Base-by-base conservation (phyloP, 2,113 vertebrate species). In the Tachysurus fulvidraco region DNA sequence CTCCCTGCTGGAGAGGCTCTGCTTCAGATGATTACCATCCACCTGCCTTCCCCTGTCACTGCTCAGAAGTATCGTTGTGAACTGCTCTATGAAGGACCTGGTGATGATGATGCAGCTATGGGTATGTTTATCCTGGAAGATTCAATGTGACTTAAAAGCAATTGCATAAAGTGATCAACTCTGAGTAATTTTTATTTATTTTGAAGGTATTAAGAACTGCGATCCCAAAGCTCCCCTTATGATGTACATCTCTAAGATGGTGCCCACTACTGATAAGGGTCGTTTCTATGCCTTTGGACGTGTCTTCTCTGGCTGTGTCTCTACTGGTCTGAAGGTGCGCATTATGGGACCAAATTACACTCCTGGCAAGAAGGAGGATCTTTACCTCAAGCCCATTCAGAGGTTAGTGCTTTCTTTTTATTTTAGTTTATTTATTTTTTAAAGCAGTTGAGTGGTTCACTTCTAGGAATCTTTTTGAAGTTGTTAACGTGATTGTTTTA, bases 191-290 rank as follows among this genome's bases (percentile, higher is more conserved):
- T 21, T 54, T 13, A 13, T 60, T 57, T 50, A 6, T 0, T 41
- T 14, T 0, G 0, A 83, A 99, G 98, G 96, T 83, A 98, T 99
- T 85, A 99, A 98, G 94, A 98, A 96, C 94, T 99, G 98, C 86
- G 97, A 99, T 88, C 92, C 98, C 82, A 98, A 98, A 91, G 98
- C 92, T 1, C 98, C 97, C 0, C 92, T 99, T 41, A 99, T 99
- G 97, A 97, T 99, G 96, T 99, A 99, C 94, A 98, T 99, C 90
- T 99, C 98, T n/a, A 99, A 99, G 93, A 99, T 99, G 98, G 98
- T 99, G 88, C 98, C 98, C 69, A 98, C 98, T 41, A 94, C 93
- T 0, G 97, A 99, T 92, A 99, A 99, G 89, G 98, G 98, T 85
- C 96, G 98, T 25, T 99, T 99, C 92, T 99, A 98, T 0, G 98